Conservation (phyloP, 35 echinoderm and acorn worm genomes). For the Acanthaster planci region DNA sequence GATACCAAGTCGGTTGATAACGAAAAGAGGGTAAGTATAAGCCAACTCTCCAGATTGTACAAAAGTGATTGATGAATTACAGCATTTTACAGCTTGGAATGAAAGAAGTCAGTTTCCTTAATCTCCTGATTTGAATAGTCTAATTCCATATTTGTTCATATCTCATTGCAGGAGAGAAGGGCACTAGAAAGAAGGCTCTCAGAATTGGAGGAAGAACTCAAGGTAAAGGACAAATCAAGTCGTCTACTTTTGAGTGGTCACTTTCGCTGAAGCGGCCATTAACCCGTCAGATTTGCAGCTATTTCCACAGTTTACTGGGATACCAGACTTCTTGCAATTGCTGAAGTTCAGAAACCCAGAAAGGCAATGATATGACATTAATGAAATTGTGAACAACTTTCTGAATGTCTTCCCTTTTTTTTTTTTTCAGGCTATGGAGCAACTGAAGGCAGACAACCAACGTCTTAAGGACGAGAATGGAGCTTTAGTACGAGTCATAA, state of each 20-base stretch:
- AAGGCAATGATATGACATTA: too few relatives aligned
- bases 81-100: too few relatives aligned
- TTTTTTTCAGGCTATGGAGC: slow-evolving; percentile 68
- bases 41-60: neutral
- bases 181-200: slow-evolving; percentile 97
- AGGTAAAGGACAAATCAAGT: slow-evolving; percentile 59
- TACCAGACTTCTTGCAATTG: too few relatives aligned
- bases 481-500: slow-evolving; percentile 95
- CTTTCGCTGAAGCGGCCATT: too few relatives aligned
- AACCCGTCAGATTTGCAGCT: too few relatives aligned
- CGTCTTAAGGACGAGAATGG: slow-evolving; percentile 99
- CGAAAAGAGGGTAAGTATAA: slow-evolving; percentile 78
- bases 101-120: too few relatives aligned
- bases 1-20: slow-evolving; percentile 71
- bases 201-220: slow-evolving; percentile 98
- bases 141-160: neutral
- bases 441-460: slow-evolving; percentile 98
- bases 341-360: too few relatives aligned
- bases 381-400: too few relatives aligned
- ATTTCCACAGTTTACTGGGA: too few relatives aligned
- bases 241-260: neutral
- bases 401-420: neutral
- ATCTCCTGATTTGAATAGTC: too few relatives aligned
- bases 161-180: slow-evolving; percentile 90
- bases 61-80: too few relatives aligned